Percentiles rank a stretch among this genome's conserved stretches.
Conservation (phyloP, 2,113 vertebrate species). For the Catagonus wagneri region DNA sequence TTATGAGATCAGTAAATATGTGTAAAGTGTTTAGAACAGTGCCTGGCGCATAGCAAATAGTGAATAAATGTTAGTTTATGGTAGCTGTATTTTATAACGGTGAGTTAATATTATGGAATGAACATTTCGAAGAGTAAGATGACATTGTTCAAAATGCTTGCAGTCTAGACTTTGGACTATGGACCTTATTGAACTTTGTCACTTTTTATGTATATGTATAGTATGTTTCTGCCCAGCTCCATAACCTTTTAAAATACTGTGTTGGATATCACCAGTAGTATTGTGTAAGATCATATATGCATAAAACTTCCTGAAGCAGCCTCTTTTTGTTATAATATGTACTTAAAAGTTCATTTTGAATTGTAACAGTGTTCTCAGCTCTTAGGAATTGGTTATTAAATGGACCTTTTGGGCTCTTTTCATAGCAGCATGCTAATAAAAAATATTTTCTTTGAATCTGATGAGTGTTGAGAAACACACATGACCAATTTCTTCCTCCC, state of each 20-base stretch:
- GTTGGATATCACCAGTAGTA: neutral
- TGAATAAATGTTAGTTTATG: neutral
- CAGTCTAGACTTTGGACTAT: neutral
- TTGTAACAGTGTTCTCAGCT: neutral
- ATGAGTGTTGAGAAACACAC: slow-evolving; percentile 15
- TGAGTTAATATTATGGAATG: neutral
- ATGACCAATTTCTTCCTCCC: neutral
- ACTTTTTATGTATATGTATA: neutral
- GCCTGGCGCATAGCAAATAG: neutral
- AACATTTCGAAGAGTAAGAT: slow-evolving; percentile 3
- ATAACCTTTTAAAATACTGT: neutral
- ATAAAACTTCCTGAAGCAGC: neutral
- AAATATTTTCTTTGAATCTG: neutral
- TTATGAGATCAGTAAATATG: neutral
- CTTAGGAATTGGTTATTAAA: neutral
- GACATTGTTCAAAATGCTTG: neutral
- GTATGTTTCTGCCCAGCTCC: neutral
- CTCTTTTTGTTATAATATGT: neutral
- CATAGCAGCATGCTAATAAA: neutral
- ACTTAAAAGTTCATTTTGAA: neutral
- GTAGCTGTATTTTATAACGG: neutral
- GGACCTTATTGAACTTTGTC: neutral
- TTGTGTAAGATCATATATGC: neutral
- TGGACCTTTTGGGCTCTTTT: neutral
- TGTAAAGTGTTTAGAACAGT: neutral